Evolutionary conservation across 2,888 invertebrate genomes (phyloP).

Genomic region (Paralinhomoeus sp.): DNA sequence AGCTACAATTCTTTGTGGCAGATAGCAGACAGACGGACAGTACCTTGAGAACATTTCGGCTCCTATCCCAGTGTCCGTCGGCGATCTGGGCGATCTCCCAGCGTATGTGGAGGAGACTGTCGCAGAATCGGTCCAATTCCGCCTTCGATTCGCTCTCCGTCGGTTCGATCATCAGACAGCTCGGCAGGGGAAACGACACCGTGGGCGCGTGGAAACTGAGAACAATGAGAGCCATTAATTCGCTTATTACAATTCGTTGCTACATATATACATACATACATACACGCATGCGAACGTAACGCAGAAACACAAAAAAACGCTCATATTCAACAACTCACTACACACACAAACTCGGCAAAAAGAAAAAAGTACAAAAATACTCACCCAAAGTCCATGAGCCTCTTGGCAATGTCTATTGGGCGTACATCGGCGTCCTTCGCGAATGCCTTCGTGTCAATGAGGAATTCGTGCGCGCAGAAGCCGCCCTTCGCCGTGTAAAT

Average conservation of each 20-base stretch:
- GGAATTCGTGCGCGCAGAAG: constrained; percentile 80
- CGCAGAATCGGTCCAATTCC: constrained; percentile 83
- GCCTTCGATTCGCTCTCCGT: constrained; percentile 91
- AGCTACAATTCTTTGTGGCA: too few relatives aligned
- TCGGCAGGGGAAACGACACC: constrained; percentile 93
- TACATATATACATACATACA: too few relatives aligned
- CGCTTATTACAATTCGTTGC: background rate
- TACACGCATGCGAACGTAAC: too few relatives aligned
- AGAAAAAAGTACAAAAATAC: too few relatives aligned
- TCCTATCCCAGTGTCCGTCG: constrained; percentile 14
- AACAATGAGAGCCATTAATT: background rate
- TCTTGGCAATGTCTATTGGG: constrained; percentile 84
- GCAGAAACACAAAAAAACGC: too few relatives aligned
- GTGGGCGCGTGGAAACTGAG: constrained; percentile 81
- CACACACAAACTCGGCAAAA: background rate
- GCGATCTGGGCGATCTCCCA: constrained; percentile 56
- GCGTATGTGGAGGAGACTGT: constrained; percentile 70
- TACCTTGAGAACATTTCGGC: constrained; percentile 16
- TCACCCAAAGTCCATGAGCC: constrained; percentile 72
- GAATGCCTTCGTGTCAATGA: constrained; percentile 73
- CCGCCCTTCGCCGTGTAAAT: constrained; percentile 51
- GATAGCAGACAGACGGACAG: too few relatives aligned
- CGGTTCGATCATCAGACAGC: constrained; percentile 94
- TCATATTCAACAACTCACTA: background rate
- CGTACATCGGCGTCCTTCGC: constrained; percentile 84